These are phyloP conservation scores for Medauroidea extradentata DNA, from an alignment of 1,140 invertebrate species.

Conservation along the genomic window DNA sequence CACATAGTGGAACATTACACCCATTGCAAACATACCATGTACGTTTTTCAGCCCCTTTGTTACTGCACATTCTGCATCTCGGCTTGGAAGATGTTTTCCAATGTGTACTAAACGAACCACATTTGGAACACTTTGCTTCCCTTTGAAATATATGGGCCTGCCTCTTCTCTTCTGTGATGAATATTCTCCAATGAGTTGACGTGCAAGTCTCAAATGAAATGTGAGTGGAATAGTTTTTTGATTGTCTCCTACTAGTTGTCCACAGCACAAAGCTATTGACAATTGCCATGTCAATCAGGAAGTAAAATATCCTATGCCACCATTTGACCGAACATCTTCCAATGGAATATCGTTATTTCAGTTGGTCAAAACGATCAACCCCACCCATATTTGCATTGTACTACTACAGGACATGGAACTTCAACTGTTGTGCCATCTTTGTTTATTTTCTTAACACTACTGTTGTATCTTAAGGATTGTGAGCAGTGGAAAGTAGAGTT, in stretches of 20 bases:
- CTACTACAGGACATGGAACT: conserved; percentile 28
- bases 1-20: background rate
- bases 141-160: background rate
- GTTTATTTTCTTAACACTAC: background rate
- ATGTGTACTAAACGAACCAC: background rate
- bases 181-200: background rate
- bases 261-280: conserved; percentile 31
- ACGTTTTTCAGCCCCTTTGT: background rate
- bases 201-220: background rate
- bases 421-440: conserved; percentile 21
- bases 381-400: conserved; percentile 41
- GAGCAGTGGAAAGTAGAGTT: conserved; percentile 38
- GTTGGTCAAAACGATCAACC: conserved; percentile 39
- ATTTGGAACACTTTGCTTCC: background rate
- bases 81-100: background rate
- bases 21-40: background rate
- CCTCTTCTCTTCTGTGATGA: background rate
- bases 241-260: background rate
- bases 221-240: background rate
- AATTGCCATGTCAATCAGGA: conserved; percentile 30
- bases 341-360: conserved; percentile 34
- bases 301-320: conserved; percentile 39
- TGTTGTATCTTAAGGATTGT: conserved; percentile 22
- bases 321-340: conserved; percentile 38
- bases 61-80: background rate